Conservation (phyloP, 1,140 invertebrate genomes). For the Macrotrachela quadricornifera region DNA sequence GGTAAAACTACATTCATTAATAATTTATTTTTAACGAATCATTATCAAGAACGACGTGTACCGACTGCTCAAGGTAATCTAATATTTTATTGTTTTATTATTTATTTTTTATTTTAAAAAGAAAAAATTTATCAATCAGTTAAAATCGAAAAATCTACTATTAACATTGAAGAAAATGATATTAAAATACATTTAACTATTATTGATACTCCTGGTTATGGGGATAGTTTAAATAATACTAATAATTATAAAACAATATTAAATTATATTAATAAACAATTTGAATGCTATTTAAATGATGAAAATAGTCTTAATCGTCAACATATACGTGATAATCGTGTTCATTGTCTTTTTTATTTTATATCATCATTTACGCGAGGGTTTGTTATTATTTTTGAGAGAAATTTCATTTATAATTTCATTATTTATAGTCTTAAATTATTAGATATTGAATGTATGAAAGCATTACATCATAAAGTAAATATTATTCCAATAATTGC, state of each 20-base stretch:
- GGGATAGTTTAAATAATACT: constrained; percentile 30
- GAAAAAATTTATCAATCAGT: constrained; percentile 8
- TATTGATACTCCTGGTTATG: constrained; percentile 31
- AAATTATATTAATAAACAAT: constrained; percentile 28
- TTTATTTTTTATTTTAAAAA: no score
- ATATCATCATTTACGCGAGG: constrained; percentile 33
- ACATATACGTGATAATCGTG: constrained; percentile 29
- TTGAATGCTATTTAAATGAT: constrained; percentile 26
- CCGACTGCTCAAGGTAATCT: constrained; percentile 4
- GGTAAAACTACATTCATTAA: constrained; percentile 33
- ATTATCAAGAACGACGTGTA: constrained; percentile 22
- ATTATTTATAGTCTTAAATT: constrained; percentile 22
- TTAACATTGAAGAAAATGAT: constrained; percentile 29
- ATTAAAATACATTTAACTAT: constrained; percentile 30
- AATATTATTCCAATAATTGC: constrained; percentile 32
- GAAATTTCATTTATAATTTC: not conserved
- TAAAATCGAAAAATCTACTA: constrained; percentile 8
- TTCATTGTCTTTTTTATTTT: constrained; percentile 32
- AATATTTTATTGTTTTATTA: not conserved
- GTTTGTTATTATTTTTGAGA: constrained; percentile 16
- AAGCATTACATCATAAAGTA: constrained; percentile 25
- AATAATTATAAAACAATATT: constrained; percentile 32
- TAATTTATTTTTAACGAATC: constrained; percentile 30
- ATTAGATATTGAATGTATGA: constrained; percentile 29
- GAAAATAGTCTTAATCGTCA: constrained; percentile 30